phyloP scores from a whole-genome alignment of 2,888 invertebrate species.

The Sabatieria punctata region DNA sequence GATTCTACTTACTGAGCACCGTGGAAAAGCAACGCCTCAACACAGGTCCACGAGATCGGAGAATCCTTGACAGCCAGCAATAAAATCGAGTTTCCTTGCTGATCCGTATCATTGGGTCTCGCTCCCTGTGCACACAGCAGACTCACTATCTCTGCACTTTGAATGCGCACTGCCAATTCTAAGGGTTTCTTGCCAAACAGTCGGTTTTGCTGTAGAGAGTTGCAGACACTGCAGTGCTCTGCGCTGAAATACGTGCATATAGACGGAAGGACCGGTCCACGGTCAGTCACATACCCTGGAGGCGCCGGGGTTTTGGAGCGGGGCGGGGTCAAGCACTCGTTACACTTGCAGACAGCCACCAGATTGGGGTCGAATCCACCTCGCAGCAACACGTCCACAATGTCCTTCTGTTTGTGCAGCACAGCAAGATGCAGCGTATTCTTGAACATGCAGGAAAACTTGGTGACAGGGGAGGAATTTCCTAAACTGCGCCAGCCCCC shows the following conservation, averaged over 20 bases:
- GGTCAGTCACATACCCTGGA: too few relatives aligned
- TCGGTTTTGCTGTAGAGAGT: neutral
- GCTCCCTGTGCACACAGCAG: slow-evolving; percentile 43
- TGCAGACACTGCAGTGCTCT: too few relatives aligned
- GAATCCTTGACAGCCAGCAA: slow-evolving; percentile 43
- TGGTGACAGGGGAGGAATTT: neutral
- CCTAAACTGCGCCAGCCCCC: slow-evolving; percentile 26
- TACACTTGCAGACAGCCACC: slow-evolving; percentile 34
- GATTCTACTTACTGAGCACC: slow-evolving; percentile 31
- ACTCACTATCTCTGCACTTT: slow-evolving; percentile 40
- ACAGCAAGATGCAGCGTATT: slow-evolving; percentile 45
- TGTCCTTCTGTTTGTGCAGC: slow-evolving; percentile 39
- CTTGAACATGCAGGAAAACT: slow-evolving; percentile 34
- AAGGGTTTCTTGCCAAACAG: slow-evolving; percentile 41
- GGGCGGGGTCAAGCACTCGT: too few relatives aligned
- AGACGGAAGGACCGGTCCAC: too few relatives aligned
- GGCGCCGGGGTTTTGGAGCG: too few relatives aligned
- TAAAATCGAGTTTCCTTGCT: slow-evolving; percentile 43
- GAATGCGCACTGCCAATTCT: slow-evolving; percentile 42
- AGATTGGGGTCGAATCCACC: slow-evolving; percentile 44
- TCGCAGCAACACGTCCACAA: slow-evolving; percentile 38
- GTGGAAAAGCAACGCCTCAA: slow-evolving; percentile 39
- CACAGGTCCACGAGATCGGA: slow-evolving; percentile 41
- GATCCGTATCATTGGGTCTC: slow-evolving; percentile 39
- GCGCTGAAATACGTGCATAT: too few relatives aligned